Evolutionary conservation across 1,140 invertebrate genomes (phyloP), one percentile per base, ranked within the genome.

Genomic region (Hycleus cichorii): DNA sequence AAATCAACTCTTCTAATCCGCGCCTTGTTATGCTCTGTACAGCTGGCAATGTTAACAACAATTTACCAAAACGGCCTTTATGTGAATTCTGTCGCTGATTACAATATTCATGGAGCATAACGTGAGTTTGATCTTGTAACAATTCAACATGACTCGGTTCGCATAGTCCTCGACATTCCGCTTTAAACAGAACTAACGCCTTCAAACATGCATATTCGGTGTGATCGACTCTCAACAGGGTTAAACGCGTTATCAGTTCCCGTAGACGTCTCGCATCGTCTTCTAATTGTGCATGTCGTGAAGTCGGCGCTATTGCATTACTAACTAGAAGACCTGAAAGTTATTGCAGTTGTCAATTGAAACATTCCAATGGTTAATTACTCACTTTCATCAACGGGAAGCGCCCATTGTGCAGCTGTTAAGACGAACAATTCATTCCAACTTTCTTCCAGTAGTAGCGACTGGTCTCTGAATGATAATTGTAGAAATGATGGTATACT

Each of bases 351-450:
- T 48, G 8, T n/a, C 9, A 39, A n/a, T 49, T 39, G 43, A 40
- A 51, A 18, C 44, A 2, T 52, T 53, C n/a, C 12, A 8, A 8
- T 10, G 11, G 40, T 27, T 3, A 11, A 50, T 40, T 26, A 57
- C 58, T 75, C 71, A 85, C 85, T 81, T 78, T 89, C 84, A 49
- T 89, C 84, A 7, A 91, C 79, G 2, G 82, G 80, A 52, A 90
- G 80, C 9, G 82, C 81, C 83, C 87, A 89, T 68, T 93, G 89
- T 0, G 89, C 86, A 3, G 89, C 84, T 18, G 85, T 90, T 3
- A 93, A 70, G 0, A 93, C 79, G 68, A 93, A 93, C n/a, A 94
- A 72, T 65, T 93, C 90, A 59, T 82, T 83, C 91, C 91, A 94
- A 18, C 86, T 83, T 63, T 86, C 85, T 58, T 89, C 84, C 39